phyloP scores from a whole-genome alignment of 2,888 invertebrate genomes.

The Lysandra coridon region DNA sequence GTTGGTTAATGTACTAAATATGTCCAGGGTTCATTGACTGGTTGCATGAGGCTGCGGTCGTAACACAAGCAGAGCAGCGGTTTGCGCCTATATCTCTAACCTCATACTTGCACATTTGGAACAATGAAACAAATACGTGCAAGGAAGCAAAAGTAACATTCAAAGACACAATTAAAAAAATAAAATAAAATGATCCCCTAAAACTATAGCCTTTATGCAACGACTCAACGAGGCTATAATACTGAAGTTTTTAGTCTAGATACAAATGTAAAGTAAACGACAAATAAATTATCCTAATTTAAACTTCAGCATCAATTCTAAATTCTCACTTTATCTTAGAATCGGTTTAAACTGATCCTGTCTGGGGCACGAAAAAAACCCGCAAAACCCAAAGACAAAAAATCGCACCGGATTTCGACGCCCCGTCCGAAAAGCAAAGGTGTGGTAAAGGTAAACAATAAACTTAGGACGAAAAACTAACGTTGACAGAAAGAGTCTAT shows the following conservation, averaged over 20 bases:
- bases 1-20: conserved; percentile 55
- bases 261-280: no score
- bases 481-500: neutral
- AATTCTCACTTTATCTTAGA: neutral
- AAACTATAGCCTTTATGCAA: no score
- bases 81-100: conserved; percentile 53
- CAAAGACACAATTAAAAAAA: neutral
- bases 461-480: neutral
- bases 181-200: no score
- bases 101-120: conserved; percentile 34
- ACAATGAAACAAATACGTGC: conserved; percentile 6
- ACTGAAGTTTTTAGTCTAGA: no score
- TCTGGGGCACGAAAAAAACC: neutral
- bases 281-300: neutral
- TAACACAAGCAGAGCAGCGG: conserved; percentile 67
- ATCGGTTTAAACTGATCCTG: neutral
- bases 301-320: neutral
- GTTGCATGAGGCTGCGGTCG: conserved; percentile 60
- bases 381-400: conserved; percentile 6
- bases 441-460: neutral
- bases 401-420: conserved; percentile 14
- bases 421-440: conserved; percentile 7
- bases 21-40: conserved; percentile 63
- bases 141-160: neutral
- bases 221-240: no score